phyloP scores from a whole-genome alignment of 2,113 vertebrate genomes.

The Polypterus bichir region DNA sequence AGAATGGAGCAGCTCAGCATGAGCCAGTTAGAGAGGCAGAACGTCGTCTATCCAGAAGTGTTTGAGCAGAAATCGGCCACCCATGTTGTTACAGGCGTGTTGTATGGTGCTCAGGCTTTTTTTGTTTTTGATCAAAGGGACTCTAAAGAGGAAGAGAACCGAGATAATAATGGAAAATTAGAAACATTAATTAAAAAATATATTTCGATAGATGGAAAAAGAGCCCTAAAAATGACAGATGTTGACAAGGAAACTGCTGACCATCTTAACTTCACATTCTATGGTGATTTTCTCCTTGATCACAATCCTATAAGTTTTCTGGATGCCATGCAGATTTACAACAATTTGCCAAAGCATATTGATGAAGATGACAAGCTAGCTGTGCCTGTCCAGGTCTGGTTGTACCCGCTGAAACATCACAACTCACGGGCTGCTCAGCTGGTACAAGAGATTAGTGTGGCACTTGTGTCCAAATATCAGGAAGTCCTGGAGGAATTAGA shows the following conservation, averaged over 20 bases:
- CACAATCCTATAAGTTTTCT: slow-evolving; percentile 1
- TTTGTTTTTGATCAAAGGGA: slow-evolving; percentile 27
- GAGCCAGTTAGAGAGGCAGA: slow-evolving; percentile 22
- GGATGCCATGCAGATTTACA: background rate
- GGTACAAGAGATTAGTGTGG: slow-evolving; percentile 22
- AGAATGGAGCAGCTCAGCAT: slow-evolving; percentile 23
- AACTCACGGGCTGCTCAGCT: slow-evolving; percentile 20
- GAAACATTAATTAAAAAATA: background rate
- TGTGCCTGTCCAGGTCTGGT: slow-evolving; percentile 14
- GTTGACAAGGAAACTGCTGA: background rate
- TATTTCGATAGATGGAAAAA: background rate
- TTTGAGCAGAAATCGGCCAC: slow-evolving; percentile 25
- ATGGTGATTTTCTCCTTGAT: slow-evolving; percentile 5
- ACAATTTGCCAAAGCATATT: background rate
- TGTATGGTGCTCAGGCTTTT: slow-evolving; percentile 27
- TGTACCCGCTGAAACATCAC: slow-evolving; percentile 18
- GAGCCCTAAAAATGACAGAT: background rate
- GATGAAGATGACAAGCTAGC: slow-evolving; percentile 10
- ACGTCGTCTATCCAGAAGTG: slow-evolving; percentile 18
- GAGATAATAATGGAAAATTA: background rate
- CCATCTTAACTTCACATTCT: slow-evolving; percentile 10
- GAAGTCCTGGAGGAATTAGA: slow-evolving; percentile 17
- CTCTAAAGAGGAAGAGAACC: slow-evolving; percentile 11
- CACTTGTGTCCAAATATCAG: slow-evolving; percentile 14
- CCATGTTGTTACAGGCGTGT: slow-evolving; percentile 23